Percentiles rank a stretch among this genome's conserved stretches.
Evolutionary conservation across 1,140 invertebrate genomes (phyloP).

Genomic region (Drosophila biarmipes): DNA sequence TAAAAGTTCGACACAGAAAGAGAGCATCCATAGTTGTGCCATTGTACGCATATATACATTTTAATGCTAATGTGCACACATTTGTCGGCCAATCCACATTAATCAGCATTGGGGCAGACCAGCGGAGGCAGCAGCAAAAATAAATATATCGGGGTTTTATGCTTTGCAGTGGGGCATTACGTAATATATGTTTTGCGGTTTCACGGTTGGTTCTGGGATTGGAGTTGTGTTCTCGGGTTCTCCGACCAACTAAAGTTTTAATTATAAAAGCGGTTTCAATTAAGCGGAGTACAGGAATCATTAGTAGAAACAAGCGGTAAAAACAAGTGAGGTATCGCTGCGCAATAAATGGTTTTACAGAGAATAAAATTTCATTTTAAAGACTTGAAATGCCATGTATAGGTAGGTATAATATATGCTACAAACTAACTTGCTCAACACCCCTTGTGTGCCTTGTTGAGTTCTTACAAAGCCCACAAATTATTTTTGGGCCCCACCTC

Average conservation of each 20-base stretch:
- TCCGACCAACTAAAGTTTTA: constrained; percentile 25
- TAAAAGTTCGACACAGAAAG: constrained; percentile 67
- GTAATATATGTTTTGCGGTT: constrained; percentile 64
- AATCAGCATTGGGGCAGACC: constrained; percentile 68
- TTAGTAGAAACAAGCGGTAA: neutral
- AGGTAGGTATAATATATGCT: neutral
- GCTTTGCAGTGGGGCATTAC: constrained; percentile 56
- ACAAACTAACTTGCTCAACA: neutral
- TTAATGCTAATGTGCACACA: constrained; percentile 81
- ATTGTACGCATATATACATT: constrained; percentile 23
- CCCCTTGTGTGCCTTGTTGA: neutral
- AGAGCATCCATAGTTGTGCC: constrained; percentile 1
- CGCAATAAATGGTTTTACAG: neutral
- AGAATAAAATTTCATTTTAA: neutral
- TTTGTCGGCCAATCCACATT: constrained; percentile 72
- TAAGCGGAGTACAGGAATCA: constrained; percentile 2
- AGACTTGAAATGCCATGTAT: neutral
- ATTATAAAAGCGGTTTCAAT: constrained; percentile 44
- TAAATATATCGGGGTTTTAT: constrained; percentile 13
- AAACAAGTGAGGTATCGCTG: neutral
- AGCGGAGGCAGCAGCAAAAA: constrained; percentile 15
- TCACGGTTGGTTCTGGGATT: constrained; percentile 10
- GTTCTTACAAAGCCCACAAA: constrained; percentile 10
- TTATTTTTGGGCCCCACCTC: neutral
- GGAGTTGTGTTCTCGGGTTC: constrained; percentile 9